Conservation (phyloP, 2,113 vertebrate species). For the Amazona guildingii region DNA sequence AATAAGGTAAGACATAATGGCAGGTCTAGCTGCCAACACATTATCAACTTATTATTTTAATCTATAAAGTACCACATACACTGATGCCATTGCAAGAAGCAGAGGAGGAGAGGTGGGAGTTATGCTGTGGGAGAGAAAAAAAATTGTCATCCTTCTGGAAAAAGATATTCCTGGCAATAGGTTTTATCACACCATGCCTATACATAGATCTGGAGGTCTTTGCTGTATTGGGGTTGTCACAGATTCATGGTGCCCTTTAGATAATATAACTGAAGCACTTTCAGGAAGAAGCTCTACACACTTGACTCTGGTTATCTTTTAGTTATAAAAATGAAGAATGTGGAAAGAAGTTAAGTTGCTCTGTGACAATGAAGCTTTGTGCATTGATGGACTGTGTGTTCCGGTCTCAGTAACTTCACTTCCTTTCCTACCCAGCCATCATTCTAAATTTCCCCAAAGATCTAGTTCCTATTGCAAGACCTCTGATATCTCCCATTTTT, state of each 20-base stretch:
- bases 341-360: background rate
- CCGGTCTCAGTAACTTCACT: background rate
- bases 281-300: background rate
- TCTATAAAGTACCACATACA: background rate
- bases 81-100: background rate
- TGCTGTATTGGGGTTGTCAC: background rate
- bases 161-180: conserved; percentile 3
- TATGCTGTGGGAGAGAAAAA: background rate
- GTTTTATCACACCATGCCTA: background rate
- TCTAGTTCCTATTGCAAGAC: background rate
- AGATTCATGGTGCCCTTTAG: background rate
- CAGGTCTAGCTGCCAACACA: background rate
- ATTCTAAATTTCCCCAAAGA: background rate
- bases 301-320: background rate
- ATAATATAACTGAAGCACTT: background rate
- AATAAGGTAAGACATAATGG: background rate
- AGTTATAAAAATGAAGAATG: background rate
- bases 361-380: accelerated
- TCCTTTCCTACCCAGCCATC: background rate
- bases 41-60: background rate
- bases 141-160: background rate
- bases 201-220: background rate
- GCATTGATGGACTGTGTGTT: background rate
- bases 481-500: background rate
- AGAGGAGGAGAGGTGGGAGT: conserved; percentile 38